Base-by-base conservation (phyloP, 2,888 invertebrate species). In the Petrolisthes manimaculis region DNA sequence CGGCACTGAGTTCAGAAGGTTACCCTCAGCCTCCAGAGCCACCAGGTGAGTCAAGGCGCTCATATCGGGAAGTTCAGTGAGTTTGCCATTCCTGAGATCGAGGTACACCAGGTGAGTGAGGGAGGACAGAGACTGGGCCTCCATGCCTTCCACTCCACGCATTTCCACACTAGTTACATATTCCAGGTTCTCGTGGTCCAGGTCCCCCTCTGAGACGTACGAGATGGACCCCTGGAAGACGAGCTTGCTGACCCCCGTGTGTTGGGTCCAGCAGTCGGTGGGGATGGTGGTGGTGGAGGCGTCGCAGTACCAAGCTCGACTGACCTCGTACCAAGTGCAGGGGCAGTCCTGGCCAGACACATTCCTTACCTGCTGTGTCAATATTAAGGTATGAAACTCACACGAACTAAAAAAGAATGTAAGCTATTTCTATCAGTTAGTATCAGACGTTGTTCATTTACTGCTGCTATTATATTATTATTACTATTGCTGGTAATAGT, bases 261-360 rank as follows among this genome's bases (percentile, higher is more conserved):
- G 53, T 6, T 54, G 14, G 5, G 79, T 14, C 79, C 79, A 79
- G 79, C 79, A 79, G 55, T 53, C 18, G n/a, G n/a, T 18, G n/a
- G 79, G 79, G 54, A 79, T 55, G 14, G 14, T n/a, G 14, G 14
- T n/a, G 3, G 55, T 2, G n/a, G n/a, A 8, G n/a, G n/a, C 54
- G n/a, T 55, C 79, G 79, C 79, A 79, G 55, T 54, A 55, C 54
- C 55, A 79, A n/a, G 79, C 54, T 55, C 24, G 18, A n/a, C 55
- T 55, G 54, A 54, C n/a, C 55, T 79, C 79, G 18, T 79, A 55
- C 79, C 79, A 79, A n/a, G 56, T 53, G 79, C 79, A 79, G 24
- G 79, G 56, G 55, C 79, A 79, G 55, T 79, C 79, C 53, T 54
- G 54, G 79, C 14, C n/a, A 18, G 6, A 6, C 14, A 6, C 71